Conservation (phyloP, 2,797 vertebrate genomes). For the Cirrhinus mrigala region DNA sequence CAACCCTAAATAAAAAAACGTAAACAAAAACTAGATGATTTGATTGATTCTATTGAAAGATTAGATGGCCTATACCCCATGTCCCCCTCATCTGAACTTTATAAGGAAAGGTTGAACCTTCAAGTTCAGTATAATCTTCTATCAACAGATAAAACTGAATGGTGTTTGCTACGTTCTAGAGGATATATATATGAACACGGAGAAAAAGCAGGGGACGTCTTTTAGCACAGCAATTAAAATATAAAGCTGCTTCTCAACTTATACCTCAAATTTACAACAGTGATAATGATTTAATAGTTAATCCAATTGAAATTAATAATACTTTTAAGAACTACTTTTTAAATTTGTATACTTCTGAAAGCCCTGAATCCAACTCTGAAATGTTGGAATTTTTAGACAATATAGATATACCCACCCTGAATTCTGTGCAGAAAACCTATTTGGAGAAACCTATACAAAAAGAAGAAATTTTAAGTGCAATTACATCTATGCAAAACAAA, state of each 20-base stretch:
- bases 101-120: constrained; percentile 21
- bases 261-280: not conserved
- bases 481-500: constrained; percentile 21
- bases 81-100: not conserved
- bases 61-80: constrained; percentile 25
- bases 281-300: constrained; percentile 1
- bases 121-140: constrained; percentile 32
- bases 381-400: not conserved
- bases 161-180: not conserved
- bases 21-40: too few relatives aligned
- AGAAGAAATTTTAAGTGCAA: constrained; percentile 11
- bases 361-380: not conserved
- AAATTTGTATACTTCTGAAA: too few relatives aligned
- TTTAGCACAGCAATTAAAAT: constrained; percentile 27
- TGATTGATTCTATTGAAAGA: not conserved
- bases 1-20: not conserved
- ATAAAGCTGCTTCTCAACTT: not conserved
- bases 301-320: not conserved
- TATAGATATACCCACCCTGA: not conserved
- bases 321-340: not conserved
- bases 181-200: constrained; percentile 24
- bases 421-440: not conserved
- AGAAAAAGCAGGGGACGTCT: too few relatives aligned
- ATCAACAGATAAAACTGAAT: constrained; percentile 8
- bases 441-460: not conserved